phyloP scores from a whole-genome alignment of 2,888 invertebrate genomes.

The Bugulina stolonifera region DNA sequence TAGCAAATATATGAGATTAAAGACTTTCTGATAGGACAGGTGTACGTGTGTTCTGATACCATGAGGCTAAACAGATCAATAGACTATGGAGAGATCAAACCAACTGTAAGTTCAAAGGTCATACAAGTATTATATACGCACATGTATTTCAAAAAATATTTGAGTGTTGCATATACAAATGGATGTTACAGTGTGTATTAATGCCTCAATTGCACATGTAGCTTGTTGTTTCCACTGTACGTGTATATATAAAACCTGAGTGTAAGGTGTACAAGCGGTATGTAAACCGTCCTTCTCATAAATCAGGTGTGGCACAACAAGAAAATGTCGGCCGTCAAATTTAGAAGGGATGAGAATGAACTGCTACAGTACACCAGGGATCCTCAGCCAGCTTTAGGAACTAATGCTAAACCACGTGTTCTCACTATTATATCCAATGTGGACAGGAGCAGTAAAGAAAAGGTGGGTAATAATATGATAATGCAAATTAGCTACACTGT shows the following conservation, averaged over 20 bases:
- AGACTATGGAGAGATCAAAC: conserved; percentile 39
- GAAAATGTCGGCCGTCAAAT: conserved; percentile 32
- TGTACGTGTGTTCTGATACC: conserved; percentile 86
- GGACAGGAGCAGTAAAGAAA: conserved; percentile 66
- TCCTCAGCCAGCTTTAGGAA: conserved; percentile 3
- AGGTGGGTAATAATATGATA: too few relatives aligned
- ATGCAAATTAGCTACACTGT: too few relatives aligned
- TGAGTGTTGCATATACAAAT: too few relatives aligned
- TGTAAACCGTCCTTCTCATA: too few relatives aligned
- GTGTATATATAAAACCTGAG: background rate
- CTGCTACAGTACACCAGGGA: conserved; percentile 32
- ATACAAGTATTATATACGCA: too few relatives aligned
- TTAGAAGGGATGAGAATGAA: conserved; percentile 35
- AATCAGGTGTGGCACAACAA: conserved; percentile 36
- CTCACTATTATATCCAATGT: conserved; percentile 86
- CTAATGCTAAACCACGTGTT: conserved; percentile 31
- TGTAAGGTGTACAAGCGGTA: too few relatives aligned
- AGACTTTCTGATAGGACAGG: conserved; percentile 64
- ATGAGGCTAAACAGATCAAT: conserved; percentile 67
- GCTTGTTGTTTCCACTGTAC: too few relatives aligned
- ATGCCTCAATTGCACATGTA: too few relatives aligned
- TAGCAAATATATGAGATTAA: conserved; percentile 60
- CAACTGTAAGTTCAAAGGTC: conserved; percentile 30
- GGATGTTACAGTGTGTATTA: too few relatives aligned
- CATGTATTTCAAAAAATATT: too few relatives aligned